Percentiles rank a stretch among this genome's conserved stretches.
Evolutionary conservation across 1,140 invertebrate genomes (phyloP).

Genomic region (Himalopsyche phryganea): DNA sequence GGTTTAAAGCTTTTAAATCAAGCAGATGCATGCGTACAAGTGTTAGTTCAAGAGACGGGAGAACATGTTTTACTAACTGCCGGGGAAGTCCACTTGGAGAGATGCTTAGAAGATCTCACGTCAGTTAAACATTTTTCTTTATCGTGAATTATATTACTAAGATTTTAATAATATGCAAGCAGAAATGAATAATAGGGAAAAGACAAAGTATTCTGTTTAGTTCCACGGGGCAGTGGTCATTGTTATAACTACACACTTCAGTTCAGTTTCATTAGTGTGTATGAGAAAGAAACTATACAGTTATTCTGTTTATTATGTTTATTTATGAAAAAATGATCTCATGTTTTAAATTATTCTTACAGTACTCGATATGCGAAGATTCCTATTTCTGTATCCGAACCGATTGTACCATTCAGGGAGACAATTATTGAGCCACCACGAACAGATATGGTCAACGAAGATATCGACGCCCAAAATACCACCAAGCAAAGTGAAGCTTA

Average conservation of each 20-base stretch:
- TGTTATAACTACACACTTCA: too few relatives aligned
- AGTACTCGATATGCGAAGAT: constrained; percentile 79
- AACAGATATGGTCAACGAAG: constrained; percentile 87
- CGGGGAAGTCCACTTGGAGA: constrained; percentile 95
- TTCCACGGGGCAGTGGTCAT: too few relatives aligned
- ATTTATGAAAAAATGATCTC: too few relatives aligned
- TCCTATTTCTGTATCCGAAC: constrained; percentile 85
- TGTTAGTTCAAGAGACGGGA: constrained; percentile 88
- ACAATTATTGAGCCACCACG: constrained; percentile 83
- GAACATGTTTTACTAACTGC: constrained; percentile 95
- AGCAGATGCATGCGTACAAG: constrained; percentile 90
- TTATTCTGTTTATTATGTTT: too few relatives aligned
- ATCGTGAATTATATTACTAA: too few relatives aligned
- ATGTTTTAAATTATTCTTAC: too few relatives aligned
- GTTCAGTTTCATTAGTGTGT: too few relatives aligned
- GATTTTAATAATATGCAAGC: too few relatives aligned
- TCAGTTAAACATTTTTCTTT: constrained; percentile 35
- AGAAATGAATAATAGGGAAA: too few relatives aligned
- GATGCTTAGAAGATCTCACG: constrained; percentile 73
- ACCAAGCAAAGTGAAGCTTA: constrained; percentile 35
- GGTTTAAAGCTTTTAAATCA: constrained; percentile 77
- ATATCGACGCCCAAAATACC: constrained; percentile 59
- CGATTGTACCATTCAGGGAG: constrained; percentile 95
- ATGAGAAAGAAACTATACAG: too few relatives aligned
- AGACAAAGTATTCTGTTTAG: too few relatives aligned